A percentile compares a stretch with the other conserved stretches of the same genome.
Conservation (phyloP, 2,113 vertebrate genomes). For the Misgurnus mizolepis region DNA sequence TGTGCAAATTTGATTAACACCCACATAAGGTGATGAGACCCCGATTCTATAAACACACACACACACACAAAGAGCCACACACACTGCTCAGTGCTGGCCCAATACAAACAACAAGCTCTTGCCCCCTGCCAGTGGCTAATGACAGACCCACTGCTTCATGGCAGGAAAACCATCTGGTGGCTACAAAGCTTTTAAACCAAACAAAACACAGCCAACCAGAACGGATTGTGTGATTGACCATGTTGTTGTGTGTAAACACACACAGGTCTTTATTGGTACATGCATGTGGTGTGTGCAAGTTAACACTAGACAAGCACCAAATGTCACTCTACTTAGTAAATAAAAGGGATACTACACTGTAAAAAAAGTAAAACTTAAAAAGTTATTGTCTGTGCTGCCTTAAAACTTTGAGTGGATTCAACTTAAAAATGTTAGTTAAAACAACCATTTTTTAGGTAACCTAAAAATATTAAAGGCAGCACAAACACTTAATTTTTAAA, state of each 20-base stretch:
- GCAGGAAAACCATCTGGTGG: conserved; percentile 64
- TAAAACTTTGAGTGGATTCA: too few relatives aligned
- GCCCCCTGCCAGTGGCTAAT: conserved; percentile 61
- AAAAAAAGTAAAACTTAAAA: too few relatives aligned
- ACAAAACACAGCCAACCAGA: conserved; percentile 55
- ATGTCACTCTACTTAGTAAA: too few relatives aligned
- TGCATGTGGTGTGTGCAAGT: background rate
- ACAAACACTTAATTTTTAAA: too few relatives aligned
- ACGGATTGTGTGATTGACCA: conserved; percentile 43
- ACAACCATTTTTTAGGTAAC: too few relatives aligned
- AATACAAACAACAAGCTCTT: conserved; percentile 48
- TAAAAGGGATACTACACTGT: too few relatives aligned
- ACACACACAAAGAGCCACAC: background rate
- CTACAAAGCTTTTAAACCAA: conserved; percentile 63
- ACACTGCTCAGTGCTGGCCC: conserved; percentile 26
- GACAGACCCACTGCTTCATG: conserved; percentile 61
- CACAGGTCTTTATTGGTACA: background rate
- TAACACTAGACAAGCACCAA: too few relatives aligned
- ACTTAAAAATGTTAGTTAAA: too few relatives aligned
- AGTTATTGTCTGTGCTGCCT: too few relatives aligned
- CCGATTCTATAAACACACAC: conserved; percentile 24
- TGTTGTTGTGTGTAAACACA: conserved; percentile 20
- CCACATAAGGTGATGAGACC: conserved; percentile 50
- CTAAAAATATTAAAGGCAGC: too few relatives aligned
- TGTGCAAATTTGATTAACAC: conserved; percentile 65